Evolutionary conservation across 2,113 vertebrate species (phyloP), one percentile per base, ranked within the genome.

Genomic region (Steatornis caripensis): DNA sequence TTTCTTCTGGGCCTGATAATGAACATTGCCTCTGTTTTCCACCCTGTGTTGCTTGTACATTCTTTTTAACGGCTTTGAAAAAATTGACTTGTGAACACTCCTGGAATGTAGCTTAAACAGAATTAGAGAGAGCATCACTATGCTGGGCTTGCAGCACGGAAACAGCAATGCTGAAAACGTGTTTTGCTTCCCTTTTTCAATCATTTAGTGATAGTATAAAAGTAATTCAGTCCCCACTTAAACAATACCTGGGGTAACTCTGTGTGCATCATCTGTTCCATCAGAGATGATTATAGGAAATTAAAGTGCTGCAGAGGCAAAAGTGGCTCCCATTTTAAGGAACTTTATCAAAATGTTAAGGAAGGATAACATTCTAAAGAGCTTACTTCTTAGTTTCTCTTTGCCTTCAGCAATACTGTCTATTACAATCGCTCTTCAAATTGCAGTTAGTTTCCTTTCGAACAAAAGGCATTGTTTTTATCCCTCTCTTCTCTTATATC

Each of bases 201-300:
- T 95, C 92, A 90, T 97, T 97, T 95, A 94, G 79, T 91, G 76
- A 90, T 86, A 84, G 64, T 95, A 97, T 96, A 97, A 96, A 97
- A 97, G 95, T 97, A 97, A 98, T 98, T 98, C 95, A 96, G 55
- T 95, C 95, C 94, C 89, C 60, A 97, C 94, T 97, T 97, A 95
- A 95, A 97, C 90, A 96, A 90, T 97, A 98, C 96, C 98, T 98
- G 95, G 77, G 81, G 94, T 97, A 98, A 96, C 84, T 96, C 55
- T 90, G 48, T 94, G 66, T 96, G 84, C 77, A 97, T 98, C 93
- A 97, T 95, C 91, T 96, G 69, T 95, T 97, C 93, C 54, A 93
- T 97, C 96, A 96, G 93, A 94, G 94, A 93, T 96, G 76, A 96
- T 98, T 97, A 96, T 74, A 97, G 93, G 95, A 97, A 97, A 98